Evolutionary conservation across 2,888 invertebrate genomes (phyloP), one percentile per base, ranked within the genome.

Genomic region (Pristionchus fissidentatus): DNA sequence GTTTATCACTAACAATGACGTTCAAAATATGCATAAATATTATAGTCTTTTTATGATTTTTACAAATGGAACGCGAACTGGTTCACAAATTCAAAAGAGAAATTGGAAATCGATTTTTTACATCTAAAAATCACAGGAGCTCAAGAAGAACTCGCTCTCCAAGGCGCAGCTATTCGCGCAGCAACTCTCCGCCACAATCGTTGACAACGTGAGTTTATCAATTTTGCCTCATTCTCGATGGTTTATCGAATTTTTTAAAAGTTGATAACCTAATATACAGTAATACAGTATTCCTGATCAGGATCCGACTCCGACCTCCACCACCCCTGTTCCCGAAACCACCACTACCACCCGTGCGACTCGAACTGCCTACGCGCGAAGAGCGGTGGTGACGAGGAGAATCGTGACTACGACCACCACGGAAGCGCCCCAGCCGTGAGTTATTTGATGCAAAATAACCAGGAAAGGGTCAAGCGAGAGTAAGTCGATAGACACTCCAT

Each of bases 151-250:
- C 46, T 43, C 80, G 13, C 22, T 62, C 62, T 43, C 43, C 26
- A 81, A 81, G 62, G 62, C 62, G 5, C 60, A 81, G 22, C 43
- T 81, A 15, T 81, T 81, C 80, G 80, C 80, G 3, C 62, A 43
- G n/a, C 60, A 81, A 46, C 46, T 81, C 15, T 52, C 46, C 1
- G 80, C 62, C 29, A 43, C 43, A 46, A 26, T 32, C 1, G 62
- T 22, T n/a, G 38, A 26, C 5, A 41, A 29, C 32, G 80, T 62
- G 32, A 60, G 60, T 10, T 41, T 41, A n/a, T n/a, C n/a, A n/a
- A n/a, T n/a, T n/a, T n/a, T n/a, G n/a, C 10, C 49, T 49, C 13
- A 15, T 15, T 10, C 19, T 49, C 19, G 49, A 49, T 49, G 13
- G 10, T 49, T 49, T 10, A 49, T 49, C 49, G n/a, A n/a, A n/a